Evolutionary conservation across 2,797 vertebrate genomes (phyloP).

Genomic region (Toxotes lorentzi): DNA sequence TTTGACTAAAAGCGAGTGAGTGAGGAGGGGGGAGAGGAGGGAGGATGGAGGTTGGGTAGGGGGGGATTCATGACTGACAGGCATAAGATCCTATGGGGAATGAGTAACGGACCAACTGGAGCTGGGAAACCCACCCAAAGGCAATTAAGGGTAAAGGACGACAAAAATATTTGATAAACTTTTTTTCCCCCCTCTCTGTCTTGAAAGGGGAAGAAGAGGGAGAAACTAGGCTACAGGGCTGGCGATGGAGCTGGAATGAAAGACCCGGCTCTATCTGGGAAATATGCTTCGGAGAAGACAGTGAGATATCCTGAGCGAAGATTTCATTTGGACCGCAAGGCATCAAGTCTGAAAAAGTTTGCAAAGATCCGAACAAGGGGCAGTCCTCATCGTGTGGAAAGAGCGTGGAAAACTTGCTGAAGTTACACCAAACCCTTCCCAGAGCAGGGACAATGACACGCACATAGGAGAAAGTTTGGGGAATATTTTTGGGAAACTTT

Average conservation of each 20-base stretch:
- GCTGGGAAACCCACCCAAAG: constrained; percentile 84
- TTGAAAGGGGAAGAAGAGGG: constrained; percentile 47
- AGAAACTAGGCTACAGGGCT: constrained; percentile 32
- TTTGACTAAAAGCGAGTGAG: constrained; percentile 52
- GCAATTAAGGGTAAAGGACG: constrained; percentile 91
- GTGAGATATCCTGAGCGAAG: constrained; percentile 21
- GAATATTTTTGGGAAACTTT: constrained; percentile 30
- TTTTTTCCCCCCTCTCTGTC: constrained; percentile 64
- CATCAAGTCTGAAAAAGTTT: constrained; percentile 47
- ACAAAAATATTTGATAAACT: constrained; percentile 90
- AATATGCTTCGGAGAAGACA: constrained; percentile 16
- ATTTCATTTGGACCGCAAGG: constrained; percentile 31
- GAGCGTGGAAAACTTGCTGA: constrained; percentile 39
- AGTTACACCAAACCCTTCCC: constrained; percentile 24
- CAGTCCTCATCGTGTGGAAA: constrained; percentile 34
- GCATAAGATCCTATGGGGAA: constrained; percentile 74
- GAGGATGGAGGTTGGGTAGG: constrained; percentile 49
- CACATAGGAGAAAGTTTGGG: constrained; percentile 33
- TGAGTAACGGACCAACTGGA: constrained; percentile 74
- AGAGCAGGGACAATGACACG: constrained; percentile 54
- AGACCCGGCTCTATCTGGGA: constrained; percentile 18
- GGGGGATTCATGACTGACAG: constrained; percentile 81
- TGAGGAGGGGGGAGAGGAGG: constrained; percentile 19
- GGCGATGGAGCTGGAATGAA: constrained; percentile 53
- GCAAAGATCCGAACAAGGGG: constrained; percentile 34